phyloP scores from a whole-genome alignment of 2,113 vertebrate genomes.

The Ceyx margarethae region DNA sequence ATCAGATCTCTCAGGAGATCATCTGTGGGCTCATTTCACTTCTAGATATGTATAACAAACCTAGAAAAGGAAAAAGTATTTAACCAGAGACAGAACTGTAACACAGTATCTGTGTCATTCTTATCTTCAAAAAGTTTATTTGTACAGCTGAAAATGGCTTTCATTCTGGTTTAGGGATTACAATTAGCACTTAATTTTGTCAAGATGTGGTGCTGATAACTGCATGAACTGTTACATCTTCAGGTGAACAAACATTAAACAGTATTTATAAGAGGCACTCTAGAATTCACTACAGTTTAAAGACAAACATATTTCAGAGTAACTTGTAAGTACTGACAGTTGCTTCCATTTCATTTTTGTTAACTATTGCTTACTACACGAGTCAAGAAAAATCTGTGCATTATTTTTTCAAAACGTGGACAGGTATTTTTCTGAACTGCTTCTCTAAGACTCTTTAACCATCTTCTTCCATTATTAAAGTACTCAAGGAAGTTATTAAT shows the following conservation, averaged over 20 bases:
- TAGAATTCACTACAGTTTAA: background rate
- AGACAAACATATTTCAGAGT: slow-evolving; percentile 2
- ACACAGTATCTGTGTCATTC: background rate
- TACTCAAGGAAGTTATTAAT: slow-evolving; percentile 41
- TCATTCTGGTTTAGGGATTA: background rate
- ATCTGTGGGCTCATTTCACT: background rate
- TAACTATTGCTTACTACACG: slow-evolving; percentile 27
- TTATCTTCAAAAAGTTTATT: background rate
- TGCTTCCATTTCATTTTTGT: slow-evolving; percentile 50
- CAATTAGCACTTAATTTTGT: background rate
- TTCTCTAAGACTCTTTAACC: background rate
- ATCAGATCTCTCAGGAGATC: background rate
- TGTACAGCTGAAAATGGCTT: background rate
- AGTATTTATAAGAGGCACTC: background rate
- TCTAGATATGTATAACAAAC: background rate
- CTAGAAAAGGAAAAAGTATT: background rate
- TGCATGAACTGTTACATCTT: background rate
- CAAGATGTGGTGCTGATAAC: background rate
- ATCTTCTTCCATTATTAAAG: background rate
- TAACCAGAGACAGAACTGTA: background rate
- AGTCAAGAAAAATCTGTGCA: slow-evolving; percentile 31
- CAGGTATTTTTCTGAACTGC: background rate
- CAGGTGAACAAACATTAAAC: background rate
- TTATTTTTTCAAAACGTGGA: slow-evolving; percentile 29
- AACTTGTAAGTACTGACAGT: background rate